phyloP scores from a whole-genome alignment of 1,140 invertebrate genomes.

The Dreissena rostriformis region DNA sequence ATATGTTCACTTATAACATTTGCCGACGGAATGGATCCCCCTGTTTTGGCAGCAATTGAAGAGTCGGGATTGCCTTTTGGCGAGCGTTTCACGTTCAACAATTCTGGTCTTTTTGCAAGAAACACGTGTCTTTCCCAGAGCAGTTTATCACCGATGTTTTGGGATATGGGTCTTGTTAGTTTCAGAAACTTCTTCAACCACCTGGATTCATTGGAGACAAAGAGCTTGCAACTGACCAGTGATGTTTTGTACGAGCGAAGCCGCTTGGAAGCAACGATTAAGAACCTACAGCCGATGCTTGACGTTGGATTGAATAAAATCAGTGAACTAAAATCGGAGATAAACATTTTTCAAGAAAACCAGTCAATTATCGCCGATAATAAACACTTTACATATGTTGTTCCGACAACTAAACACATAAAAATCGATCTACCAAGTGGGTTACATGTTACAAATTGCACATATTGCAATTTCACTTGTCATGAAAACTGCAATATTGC shows the following conservation, averaged over 20 bases:
- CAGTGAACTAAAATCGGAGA: conserved; percentile 36
- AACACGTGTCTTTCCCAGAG: conserved; percentile 1
- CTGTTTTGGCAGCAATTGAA: conserved; percentile 34
- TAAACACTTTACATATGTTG: conserved; percentile 49
- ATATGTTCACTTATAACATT: conserved; percentile 64
- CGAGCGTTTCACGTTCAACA: conserved; percentile 51
- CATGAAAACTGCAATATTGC: conserved; percentile 31
- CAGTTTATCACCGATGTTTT: conserved; percentile 1
- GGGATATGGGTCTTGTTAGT: conserved; percentile 18
- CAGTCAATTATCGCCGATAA: conserved; percentile 54
- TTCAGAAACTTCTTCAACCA: conserved; percentile 37
- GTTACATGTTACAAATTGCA: conserved; percentile 57
- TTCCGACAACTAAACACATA: conserved; percentile 21
- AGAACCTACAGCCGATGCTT: conserved; percentile 37
- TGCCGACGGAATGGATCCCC: conserved; percentile 50
- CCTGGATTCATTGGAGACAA: conserved; percentile 21
- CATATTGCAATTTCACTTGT: conserved; percentile 59
- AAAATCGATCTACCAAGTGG: conserved; percentile 24
- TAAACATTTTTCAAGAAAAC: conserved; percentile 31
- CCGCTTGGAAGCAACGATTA: conserved; percentile 36
- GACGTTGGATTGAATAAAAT: conserved; percentile 34
- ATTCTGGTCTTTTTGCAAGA: conserved; percentile 52
- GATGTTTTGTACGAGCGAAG: conserved; percentile 45
- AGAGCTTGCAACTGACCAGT: conserved; percentile 45
- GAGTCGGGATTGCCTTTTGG: not conserved